phyloP scores from a whole-genome alignment of 2,888 invertebrate species.

The Eupithecia pulchellata region DNA sequence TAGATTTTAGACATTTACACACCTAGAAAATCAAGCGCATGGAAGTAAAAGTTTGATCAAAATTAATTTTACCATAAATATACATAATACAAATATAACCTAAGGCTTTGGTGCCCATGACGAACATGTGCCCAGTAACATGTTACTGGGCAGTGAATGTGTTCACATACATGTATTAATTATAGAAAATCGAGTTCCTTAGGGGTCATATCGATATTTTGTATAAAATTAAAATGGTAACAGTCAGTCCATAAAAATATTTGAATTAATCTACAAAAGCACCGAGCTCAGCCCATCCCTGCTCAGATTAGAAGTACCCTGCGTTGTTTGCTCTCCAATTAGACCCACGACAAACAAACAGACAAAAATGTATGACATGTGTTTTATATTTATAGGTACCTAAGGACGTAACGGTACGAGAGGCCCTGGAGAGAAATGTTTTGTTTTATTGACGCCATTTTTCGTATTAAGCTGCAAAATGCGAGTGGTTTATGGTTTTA shows the following conservation, averaged over 20 bases:
- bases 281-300: constrained; percentile 12
- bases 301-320: constrained; percentile 17
- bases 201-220: not conserved
- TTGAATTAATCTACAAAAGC: not conserved
- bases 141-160: not conserved
- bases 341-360: constrained; percentile 46
- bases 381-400: constrained; percentile 5
- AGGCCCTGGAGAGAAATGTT: not conserved
- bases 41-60: not conserved
- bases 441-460: constrained; percentile 29
- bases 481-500: constrained; percentile 1
- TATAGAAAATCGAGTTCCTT: not conserved
- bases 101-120: not conserved
- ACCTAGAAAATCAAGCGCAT: not conserved
- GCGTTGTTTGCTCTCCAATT: constrained; percentile 55
- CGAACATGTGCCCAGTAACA: not conserved
- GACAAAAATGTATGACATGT: constrained; percentile 31
- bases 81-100: not conserved
- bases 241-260: not conserved
- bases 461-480: not conserved
- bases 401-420: constrained; percentile 1
- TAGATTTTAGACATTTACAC: not conserved
- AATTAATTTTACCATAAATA: not conserved
- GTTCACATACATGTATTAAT: not conserved
- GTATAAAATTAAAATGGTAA: not conserved